Evolutionary conservation across 2,888 invertebrate species (phyloP).

Genomic region (Bellardia bayeri): DNA sequence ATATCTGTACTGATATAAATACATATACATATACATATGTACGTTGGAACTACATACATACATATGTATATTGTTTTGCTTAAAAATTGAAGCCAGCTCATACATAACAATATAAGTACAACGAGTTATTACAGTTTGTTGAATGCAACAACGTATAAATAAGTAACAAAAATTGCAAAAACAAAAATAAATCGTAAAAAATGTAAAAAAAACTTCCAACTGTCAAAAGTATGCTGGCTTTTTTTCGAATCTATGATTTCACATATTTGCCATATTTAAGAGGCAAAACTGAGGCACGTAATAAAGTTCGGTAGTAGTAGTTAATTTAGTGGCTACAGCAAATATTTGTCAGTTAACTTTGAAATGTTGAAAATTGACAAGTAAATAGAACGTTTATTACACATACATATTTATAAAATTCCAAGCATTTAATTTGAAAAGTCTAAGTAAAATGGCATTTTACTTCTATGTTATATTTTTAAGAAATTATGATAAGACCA

Average conservation of each 20-base stretch:
- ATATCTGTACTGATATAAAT: background rate
- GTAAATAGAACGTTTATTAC: background rate
- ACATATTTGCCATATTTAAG: background rate
- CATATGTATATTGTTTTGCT: constrained; percentile 19
- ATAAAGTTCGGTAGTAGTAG: background rate
- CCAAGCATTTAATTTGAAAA: no score
- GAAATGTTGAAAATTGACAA: background rate
- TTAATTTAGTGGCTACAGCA: constrained; percentile 3
- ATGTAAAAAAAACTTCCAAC: background rate
- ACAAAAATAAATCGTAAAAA: constrained; percentile 18
- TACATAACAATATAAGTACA: constrained; percentile 52
- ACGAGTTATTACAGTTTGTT: constrained; percentile 24
- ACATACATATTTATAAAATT: background rate
- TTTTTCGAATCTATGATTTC: background rate
- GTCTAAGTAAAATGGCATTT: no score
- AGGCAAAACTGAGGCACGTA: constrained; percentile 56
- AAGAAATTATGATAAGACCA: no score
- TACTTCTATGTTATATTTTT: no score
- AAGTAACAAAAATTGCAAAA: constrained; percentile 11
- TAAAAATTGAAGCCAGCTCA: constrained; percentile 43
- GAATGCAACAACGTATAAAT: constrained; percentile 11
- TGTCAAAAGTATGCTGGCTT: constrained; percentile 24
- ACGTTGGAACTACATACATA: background rate
- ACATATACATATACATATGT: background rate
- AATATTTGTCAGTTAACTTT: constrained; percentile 34